Conservation (phyloP, 2,888 invertebrate species). For the Drosophila bunnanda region DNA sequence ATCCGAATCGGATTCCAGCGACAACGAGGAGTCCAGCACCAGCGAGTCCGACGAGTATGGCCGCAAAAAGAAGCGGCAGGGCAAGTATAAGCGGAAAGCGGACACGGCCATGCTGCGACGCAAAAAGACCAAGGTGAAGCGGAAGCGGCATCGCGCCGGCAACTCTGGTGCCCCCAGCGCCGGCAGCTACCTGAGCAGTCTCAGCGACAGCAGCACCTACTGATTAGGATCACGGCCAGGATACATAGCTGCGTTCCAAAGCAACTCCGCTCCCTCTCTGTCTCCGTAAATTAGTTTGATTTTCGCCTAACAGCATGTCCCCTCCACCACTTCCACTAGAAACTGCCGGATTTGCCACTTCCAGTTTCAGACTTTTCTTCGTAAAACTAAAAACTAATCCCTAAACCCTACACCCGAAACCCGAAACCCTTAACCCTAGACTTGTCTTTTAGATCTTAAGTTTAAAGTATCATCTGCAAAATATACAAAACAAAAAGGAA, state of each 20-base stretch:
- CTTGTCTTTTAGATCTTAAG: conserved; percentile 53
- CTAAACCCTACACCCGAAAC: background rate
- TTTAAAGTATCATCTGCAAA: conserved; percentile 40
- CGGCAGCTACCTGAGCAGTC: conserved; percentile 72
- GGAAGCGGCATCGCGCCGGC: conserved; percentile 74
- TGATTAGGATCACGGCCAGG: conserved; percentile 31
- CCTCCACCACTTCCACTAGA: background rate
- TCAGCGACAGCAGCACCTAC: conserved; percentile 78
- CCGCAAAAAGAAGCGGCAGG: conserved; percentile 80
- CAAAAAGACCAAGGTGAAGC: conserved; percentile 82
- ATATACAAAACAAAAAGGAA: conserved; percentile 51
- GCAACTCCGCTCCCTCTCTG: conserved; percentile 35
- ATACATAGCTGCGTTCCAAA: conserved; percentile 50
- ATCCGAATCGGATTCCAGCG: conserved; percentile 82
- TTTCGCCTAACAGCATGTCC: conserved; percentile 27
- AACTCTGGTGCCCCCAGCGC: conserved; percentile 71
- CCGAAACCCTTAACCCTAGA: conserved; percentile 45
- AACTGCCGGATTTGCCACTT: conserved; percentile 22
- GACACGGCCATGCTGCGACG: conserved; percentile 72
- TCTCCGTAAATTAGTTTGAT: conserved; percentile 46
- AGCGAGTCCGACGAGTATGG: conserved; percentile 81
- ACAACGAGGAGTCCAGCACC: conserved; percentile 83
- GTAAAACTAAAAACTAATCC: background rate
- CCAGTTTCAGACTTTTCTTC: conserved; percentile 17
- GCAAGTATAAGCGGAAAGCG: conserved; percentile 83